These are phyloP conservation scores for Ellobius talpinus DNA, from an alignment of 2,113 vertebrate species.

Conservation along the genomic window DNA sequence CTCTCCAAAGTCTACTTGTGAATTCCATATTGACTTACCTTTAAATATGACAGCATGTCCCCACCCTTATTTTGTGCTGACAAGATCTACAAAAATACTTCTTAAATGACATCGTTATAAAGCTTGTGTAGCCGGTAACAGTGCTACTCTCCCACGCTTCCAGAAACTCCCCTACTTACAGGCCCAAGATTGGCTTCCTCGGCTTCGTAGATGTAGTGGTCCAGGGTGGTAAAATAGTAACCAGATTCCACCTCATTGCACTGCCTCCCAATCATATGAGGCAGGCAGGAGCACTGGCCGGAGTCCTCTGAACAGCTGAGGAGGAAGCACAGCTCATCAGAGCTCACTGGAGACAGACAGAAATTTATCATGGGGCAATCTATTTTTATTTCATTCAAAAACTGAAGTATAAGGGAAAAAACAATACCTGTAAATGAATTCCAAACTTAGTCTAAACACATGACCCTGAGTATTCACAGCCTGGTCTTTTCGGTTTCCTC, in stretches of 20 bases:
- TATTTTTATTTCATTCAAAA: neutral
- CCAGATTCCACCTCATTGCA: slow-evolving; percentile 96
- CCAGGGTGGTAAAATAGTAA: slow-evolving; percentile 95
- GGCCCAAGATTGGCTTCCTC: slow-evolving; percentile 94
- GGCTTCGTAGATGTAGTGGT: slow-evolving; percentile 98
- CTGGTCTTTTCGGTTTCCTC: neutral
- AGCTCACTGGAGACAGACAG: accelerated
- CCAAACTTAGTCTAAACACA: neutral
- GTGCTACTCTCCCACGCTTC: neutral
- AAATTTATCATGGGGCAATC: neutral
- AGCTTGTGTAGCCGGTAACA: neutral
- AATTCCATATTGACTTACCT: neutral
- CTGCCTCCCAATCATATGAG: slow-evolving; percentile 95
- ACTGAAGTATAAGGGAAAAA: neutral
- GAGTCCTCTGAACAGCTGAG: slow-evolving; percentile 93
- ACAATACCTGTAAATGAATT: neutral
- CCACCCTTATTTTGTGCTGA: neutral
- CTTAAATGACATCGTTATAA: neutral
- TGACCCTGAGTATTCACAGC: neutral
- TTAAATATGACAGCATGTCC: neutral
- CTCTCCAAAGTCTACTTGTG: neutral
- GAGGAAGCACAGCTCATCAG: slow-evolving; percentile 22
- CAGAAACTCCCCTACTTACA: slow-evolving; percentile 87
- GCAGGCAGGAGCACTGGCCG: slow-evolving; percentile 94
- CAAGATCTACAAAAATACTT: neutral